Percentiles rank a stretch among this genome's conserved stretches.
Conservation (phyloP, 53 echinoderm and acorn worm genomes). For the Crossaster papposus region DNA sequence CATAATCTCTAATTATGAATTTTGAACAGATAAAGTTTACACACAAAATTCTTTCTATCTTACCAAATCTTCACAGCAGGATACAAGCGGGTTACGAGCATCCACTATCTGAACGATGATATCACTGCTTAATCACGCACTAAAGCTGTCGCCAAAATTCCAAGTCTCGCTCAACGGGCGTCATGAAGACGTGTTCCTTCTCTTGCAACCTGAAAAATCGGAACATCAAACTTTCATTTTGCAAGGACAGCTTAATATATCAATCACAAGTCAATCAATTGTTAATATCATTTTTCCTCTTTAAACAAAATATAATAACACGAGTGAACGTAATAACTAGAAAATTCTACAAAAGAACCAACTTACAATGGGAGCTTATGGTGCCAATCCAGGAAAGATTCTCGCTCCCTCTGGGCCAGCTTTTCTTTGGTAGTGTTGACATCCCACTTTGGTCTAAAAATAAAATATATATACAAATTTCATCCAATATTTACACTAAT, state of each 20-base stretch:
- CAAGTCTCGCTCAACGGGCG: conserved; percentile 94
- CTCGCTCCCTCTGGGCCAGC: conserved; percentile 82
- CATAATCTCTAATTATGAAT: no score
- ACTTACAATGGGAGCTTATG: conserved; percentile 83
- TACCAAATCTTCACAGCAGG: conserved; percentile 94
- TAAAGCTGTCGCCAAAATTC: conserved; percentile 98
- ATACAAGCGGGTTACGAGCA: conserved; percentile 90
- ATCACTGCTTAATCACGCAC: conserved; percentile 96
- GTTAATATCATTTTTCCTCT: no score
- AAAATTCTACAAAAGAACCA: not conserved
- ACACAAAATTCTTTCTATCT: conserved; percentile 38
- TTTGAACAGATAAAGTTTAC: no score
- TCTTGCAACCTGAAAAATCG: conserved; percentile 76
- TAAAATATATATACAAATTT: conserved; percentile 5
- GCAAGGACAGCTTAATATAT: no score
- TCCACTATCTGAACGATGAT: conserved; percentile 98
- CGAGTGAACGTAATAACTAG: no score
- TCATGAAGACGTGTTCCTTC: conserved; percentile 87
- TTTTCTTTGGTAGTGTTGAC: conserved; percentile 79
- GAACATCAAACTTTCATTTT: no score
- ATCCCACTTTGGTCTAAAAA: conserved; percentile 90
- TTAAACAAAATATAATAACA: no score
- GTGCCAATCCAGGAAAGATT: conserved; percentile 92
- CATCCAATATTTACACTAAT: no score
- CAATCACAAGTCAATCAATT: no score